Conservation (phyloP, 1,140 invertebrate species). For the Octopus bimaculoides region DNA sequence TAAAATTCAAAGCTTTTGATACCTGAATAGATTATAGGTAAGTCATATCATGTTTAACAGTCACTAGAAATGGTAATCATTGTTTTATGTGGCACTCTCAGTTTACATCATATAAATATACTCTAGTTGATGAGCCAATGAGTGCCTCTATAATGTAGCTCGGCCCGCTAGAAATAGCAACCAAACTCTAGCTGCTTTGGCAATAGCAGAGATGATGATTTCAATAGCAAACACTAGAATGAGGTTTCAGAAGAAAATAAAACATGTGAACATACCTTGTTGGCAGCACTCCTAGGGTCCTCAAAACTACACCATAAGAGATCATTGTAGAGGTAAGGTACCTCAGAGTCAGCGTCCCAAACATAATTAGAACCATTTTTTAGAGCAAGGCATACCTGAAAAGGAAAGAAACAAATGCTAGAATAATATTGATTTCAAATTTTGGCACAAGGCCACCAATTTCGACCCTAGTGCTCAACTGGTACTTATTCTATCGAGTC, state of each 20-base stretch:
- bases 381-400: conserved; percentile 23
- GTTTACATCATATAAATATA: neutral
- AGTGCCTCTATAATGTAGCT: neutral
- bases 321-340: neutral
- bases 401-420: neutral
- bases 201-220: neutral
- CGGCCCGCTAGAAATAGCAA: neutral
- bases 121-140: neutral
- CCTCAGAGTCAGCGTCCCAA: conserved; percentile 11
- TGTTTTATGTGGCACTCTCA: neutral
- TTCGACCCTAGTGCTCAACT: too few species aligned
- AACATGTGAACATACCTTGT: neutral
- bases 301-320: neutral
- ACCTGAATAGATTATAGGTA: too few species aligned
- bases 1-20: too few species aligned
- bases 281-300: neutral
- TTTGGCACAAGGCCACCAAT: too few species aligned
- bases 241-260: too few species aligned
- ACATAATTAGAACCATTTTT: conserved; percentile 21
- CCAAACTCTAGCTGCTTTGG: neutral
- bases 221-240: too few species aligned
- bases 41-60: too few species aligned
- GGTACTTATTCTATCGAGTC: too few species aligned
- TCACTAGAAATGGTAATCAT: neutral
- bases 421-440: too few species aligned